A percentile compares a stretch with the other conserved stretches of the same genome.
These are phyloP conservation scores for Sminthurides bifidus DNA, from an alignment of 1,140 invertebrate genomes.

Conservation along the genomic window DNA sequence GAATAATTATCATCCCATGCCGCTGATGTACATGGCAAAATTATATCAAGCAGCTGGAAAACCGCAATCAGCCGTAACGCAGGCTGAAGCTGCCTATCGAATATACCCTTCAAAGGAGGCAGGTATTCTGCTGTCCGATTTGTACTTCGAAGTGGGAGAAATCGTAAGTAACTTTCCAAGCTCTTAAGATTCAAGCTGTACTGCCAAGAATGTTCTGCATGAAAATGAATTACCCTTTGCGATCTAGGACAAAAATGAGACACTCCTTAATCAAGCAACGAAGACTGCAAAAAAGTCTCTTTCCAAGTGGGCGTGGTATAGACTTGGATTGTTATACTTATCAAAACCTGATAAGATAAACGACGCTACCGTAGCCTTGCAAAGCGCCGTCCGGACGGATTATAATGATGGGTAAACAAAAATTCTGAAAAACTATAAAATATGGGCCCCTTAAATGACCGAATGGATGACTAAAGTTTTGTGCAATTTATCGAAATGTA, in stretches of 20 bases:
- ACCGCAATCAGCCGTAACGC: not conserved
- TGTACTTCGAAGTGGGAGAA: conserved; percentile 6
- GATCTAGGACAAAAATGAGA: conserved; percentile 1
- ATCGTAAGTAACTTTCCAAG: not conserved
- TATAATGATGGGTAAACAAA: conserved; percentile 47
- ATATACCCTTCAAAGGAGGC: not conserved
- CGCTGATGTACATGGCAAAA: not conserved
- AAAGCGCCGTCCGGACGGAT: conserved; percentile 60
- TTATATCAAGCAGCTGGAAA: not conserved
- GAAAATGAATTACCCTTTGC: not conserved
- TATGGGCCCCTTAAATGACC: not conserved
- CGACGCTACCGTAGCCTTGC: conserved; percentile 58
- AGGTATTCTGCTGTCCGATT: not conserved
- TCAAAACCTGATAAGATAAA: conserved; percentile 54
- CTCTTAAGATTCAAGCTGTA: not conserved
- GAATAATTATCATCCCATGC: not conserved
- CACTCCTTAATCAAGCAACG: conserved; percentile 31
- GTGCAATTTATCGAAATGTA: conserved; percentile 32
- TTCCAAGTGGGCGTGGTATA: conserved; percentile 65
- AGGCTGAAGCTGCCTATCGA: conserved; percentile 4
- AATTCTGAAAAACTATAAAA: not conserved
- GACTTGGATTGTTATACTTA: conserved; percentile 59
- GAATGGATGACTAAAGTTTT: not conserved
- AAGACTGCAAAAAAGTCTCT: conserved; percentile 40
- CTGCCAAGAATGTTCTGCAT: not conserved